A percentile compares a stretch with the other conserved stretches of the same genome.
phyloP scores from a whole-genome alignment of 1,140 invertebrate species.

The Anagrus nilaparvatae region DNA sequence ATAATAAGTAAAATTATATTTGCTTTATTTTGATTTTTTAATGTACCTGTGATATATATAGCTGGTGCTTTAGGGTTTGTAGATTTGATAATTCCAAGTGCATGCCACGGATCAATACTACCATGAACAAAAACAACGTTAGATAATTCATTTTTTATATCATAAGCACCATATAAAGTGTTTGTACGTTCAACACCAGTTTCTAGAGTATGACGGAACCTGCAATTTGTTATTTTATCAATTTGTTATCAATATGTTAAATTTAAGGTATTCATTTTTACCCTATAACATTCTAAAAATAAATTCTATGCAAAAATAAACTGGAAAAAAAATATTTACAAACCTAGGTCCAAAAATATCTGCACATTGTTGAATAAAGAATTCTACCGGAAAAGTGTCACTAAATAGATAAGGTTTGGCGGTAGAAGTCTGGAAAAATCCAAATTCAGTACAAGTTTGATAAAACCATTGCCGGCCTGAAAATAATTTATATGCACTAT shows the following conservation, averaged over 20 bases:
- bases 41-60: conserved; percentile 60
- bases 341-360: conserved; percentile 65
- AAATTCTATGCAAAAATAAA: background rate
- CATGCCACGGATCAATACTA: conserved; percentile 89
- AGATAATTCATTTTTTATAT: conserved; percentile 49
- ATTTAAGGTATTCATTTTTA: too few relatives aligned
- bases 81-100: conserved; percentile 59
- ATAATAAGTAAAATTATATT: conserved; percentile 7
- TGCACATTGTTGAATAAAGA: conserved; percentile 69
- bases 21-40: conserved; percentile 3
- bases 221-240: background rate
- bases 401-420: conserved; percentile 65
- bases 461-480: conserved; percentile 81
- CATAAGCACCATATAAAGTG: conserved; percentile 65
- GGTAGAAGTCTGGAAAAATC: conserved; percentile 85
- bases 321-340: conserved; percentile 1
- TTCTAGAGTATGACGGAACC: conserved; percentile 43
- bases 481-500: conserved; percentile 14
- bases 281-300: background rate
- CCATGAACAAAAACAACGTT: conserved; percentile 84
- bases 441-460: conserved; percentile 92
- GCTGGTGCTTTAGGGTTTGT: conserved; percentile 48
- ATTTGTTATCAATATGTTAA: too few relatives aligned
- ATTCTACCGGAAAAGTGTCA: conserved; percentile 63
- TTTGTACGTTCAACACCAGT: conserved; percentile 61